Evolutionary conservation across 2,113 vertebrate genomes (phyloP).

Genomic region (Cisticola juncidis): DNA sequence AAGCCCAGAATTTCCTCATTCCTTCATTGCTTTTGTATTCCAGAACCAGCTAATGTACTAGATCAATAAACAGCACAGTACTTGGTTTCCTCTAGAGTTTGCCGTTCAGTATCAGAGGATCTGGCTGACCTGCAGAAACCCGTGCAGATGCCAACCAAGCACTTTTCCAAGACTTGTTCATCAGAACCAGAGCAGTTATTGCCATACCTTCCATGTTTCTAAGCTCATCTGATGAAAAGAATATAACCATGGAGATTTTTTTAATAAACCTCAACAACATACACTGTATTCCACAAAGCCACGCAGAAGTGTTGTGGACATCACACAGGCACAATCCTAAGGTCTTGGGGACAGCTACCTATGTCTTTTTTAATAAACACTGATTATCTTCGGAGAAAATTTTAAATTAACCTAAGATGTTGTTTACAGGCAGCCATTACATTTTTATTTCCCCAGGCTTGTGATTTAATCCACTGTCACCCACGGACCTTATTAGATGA

Average conservation of each 20-base stretch:
- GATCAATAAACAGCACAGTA: neutral
- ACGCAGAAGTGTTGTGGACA: neutral
- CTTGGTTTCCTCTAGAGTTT: neutral
- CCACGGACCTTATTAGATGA: neutral
- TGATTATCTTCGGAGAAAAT: constrained; percentile 4
- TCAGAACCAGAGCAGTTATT: neutral
- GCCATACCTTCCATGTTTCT: neutral
- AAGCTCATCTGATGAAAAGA: neutral
- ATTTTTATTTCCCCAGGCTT: constrained; percentile 47
- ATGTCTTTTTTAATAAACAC: constrained; percentile 23
- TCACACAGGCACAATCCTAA: neutral
- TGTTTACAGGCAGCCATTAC: neutral
- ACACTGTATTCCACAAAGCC: neutral
- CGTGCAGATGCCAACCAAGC: neutral
- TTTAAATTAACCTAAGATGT: neutral
- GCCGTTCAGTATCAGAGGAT: neutral
- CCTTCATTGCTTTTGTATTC: neutral
- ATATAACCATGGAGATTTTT: neutral
- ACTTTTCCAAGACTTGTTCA: neutral
- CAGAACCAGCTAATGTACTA: neutral
- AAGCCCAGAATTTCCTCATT: neutral
- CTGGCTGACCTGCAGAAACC: neutral
- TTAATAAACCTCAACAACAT: neutral
- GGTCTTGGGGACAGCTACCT: neutral
- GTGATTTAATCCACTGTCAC: neutral